Conservation (phyloP, 2,888 invertebrate genomes). For the Tholera decimalis region DNA sequence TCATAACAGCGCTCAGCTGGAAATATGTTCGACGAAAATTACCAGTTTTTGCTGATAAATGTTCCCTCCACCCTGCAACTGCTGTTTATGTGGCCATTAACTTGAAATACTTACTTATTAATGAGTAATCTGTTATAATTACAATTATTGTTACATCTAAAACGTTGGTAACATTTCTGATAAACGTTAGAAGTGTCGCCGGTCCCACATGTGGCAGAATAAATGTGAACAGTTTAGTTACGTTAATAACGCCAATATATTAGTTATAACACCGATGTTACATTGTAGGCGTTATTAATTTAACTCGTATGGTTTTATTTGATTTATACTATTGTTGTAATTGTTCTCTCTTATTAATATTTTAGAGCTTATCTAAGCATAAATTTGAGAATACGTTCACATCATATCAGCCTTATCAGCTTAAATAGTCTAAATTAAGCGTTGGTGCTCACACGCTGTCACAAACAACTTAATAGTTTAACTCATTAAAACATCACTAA, state of each 20-base stretch:
- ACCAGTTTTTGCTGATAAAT: slow-evolving; percentile 90
- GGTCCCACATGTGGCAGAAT: slow-evolving; percentile 62
- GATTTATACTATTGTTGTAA: slow-evolving; percentile 19
- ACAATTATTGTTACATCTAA: slow-evolving; percentile 81
- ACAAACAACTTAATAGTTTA: too few relatives aligned
- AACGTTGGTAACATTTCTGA: slow-evolving; percentile 60
- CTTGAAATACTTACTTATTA: slow-evolving; percentile 88
- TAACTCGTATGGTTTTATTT: slow-evolving; percentile 39
- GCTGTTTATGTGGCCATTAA: slow-evolving; percentile 90
- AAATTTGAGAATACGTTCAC: too few relatives aligned
- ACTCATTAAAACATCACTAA: too few relatives aligned
- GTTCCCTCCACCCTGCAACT: slow-evolving; percentile 77
- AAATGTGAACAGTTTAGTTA: slow-evolving; percentile 63
- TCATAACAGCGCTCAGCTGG: slow-evolving; percentile 81
- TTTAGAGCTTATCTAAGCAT: too few relatives aligned
- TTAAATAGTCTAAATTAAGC: too few relatives aligned
- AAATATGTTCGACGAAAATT: slow-evolving; percentile 85
- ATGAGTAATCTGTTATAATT: slow-evolving; percentile 88
- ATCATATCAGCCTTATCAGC: too few relatives aligned
- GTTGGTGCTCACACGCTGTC: too few relatives aligned
- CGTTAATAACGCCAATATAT: slow-evolving; percentile 64
- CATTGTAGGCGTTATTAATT: slow-evolving; percentile 45
- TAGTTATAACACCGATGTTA: slow-evolving; percentile 54
- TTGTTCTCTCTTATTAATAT: slow-evolving; percentile 1
- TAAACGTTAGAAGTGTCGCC: slow-evolving; percentile 64